Percentiles rank a stretch among this genome's conserved stretches.
Conservation (phyloP, 2,797 vertebrate genomes). For the Malacoctenus gilli region DNA sequence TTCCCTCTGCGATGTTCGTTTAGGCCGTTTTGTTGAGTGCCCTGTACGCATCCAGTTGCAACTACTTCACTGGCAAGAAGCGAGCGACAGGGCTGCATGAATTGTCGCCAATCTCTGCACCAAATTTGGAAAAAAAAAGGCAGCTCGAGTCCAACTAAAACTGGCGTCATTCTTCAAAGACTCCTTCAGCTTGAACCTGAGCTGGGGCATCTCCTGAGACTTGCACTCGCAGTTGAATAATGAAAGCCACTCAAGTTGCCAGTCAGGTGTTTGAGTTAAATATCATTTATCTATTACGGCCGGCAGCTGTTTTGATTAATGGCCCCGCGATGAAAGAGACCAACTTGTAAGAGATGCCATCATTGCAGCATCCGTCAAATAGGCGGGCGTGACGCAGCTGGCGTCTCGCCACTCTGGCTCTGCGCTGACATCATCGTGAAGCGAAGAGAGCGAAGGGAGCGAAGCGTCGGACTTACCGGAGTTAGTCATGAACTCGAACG, state of each 20-base stretch:
- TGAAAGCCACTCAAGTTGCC: constrained; percentile 35
- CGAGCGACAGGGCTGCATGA: no score
- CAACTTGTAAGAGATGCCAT: constrained; percentile 48
- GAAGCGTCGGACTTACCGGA: constrained; percentile 85
- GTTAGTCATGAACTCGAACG: constrained; percentile 96
- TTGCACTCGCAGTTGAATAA: constrained; percentile 37
- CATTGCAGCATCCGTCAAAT: constrained; percentile 26
- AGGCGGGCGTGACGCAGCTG: background rate
- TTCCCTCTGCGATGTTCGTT: no score
- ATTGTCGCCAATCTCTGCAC: no score
- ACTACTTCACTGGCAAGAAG: no score
- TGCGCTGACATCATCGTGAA: no score
- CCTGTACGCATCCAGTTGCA: no score
- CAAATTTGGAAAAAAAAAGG: no score
- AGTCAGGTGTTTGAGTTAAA: constrained; percentile 41
- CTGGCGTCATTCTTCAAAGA: constrained; percentile 30
- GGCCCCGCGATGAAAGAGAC: constrained; percentile 36
- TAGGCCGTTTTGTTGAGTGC: no score
- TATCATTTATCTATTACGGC: constrained; percentile 52
- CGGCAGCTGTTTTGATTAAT: constrained; percentile 56
- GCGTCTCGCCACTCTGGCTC: background rate
- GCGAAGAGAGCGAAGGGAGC: no score
- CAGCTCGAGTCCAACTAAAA: constrained; percentile 17
- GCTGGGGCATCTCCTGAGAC: constrained; percentile 32
- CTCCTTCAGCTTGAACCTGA: constrained; percentile 12